phyloP scores from a whole-genome alignment of 2,888 invertebrate genomes.

The Atethmia centrago region DNA sequence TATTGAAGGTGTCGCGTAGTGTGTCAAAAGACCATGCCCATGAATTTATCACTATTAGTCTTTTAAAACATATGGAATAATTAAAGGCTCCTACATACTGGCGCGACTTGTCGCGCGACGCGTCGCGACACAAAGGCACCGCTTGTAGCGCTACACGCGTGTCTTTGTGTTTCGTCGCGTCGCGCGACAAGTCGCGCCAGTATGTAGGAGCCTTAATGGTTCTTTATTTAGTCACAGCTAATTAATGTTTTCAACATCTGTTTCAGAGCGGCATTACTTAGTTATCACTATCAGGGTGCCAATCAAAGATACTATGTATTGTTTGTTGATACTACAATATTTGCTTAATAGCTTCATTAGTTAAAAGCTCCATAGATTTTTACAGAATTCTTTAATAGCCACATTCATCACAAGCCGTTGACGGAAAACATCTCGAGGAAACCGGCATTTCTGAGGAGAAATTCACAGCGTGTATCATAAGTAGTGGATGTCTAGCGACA shows the following conservation, averaged over 20 bases:
- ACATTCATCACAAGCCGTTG: slow-evolving; percentile 64
- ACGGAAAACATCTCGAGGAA: slow-evolving; percentile 70
- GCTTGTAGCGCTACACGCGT: too few relatives aligned
- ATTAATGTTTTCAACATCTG: slow-evolving; percentile 21
- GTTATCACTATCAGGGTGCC: not conserved
- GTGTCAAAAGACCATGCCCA: slow-evolving; percentile 44
- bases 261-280: slow-evolving; percentile 1
- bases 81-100: too few relatives aligned
- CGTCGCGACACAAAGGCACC: too few relatives aligned
- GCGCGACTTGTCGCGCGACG: too few relatives aligned
- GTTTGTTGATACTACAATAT: not conserved
- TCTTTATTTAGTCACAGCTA: slow-evolving; percentile 9
- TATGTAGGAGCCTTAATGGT: too few relatives aligned
- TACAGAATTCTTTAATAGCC: slow-evolving; percentile 41
- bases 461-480: slow-evolving; percentile 69
- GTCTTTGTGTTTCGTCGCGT: too few relatives aligned
- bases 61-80: slow-evolving; percentile 30
- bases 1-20: not conserved
- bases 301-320: not conserved
- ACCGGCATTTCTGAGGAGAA: slow-evolving; percentile 73
- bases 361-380: slow-evolving; percentile 29
- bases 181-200: too few relatives aligned
- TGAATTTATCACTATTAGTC: slow-evolving; percentile 35
- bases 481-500: slow-evolving; percentile 54
- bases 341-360: not conserved